Base-by-base conservation (phyloP, 1,140 invertebrate species). In the Drosophila bocki region DNA sequence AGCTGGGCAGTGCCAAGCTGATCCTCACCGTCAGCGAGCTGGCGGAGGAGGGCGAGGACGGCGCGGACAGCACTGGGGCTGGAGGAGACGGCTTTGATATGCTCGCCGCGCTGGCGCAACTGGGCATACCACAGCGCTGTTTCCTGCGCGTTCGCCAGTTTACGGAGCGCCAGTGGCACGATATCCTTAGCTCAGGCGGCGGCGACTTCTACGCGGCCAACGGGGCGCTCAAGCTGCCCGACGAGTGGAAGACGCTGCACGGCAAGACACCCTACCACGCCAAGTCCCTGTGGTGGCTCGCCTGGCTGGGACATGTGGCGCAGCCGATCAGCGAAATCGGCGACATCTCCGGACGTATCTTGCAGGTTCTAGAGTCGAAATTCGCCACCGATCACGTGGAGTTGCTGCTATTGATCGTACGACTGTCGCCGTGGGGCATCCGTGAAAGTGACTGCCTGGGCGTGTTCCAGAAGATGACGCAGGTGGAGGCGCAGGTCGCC, bases 1-100 rank as follows among this genome's bases (percentile, higher is more conserved):
- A 94, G 45, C 93, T 97, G 53, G 96, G 96, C 4, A 93, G 94
- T 51, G 95, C 95, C 83, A 96, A 96, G 92, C 93, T 97, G 65
- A 95, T 97, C 32, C 83, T 97, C 50, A 96, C 96, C 2, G 94
- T 96, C 56, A 94, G 95, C 45, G 87, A 91, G 51, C 17, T 44
- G 42, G 71, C 63, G 37, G 61, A 81, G 15, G 82, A 65, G 32
- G 42, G 44, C 22, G 63, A 63, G 7, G 78, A 78, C 7, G 74
- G 74, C 13, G 58, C 45, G 29, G 42, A 32, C 37, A 26, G 57
- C 11, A 44, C 57, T 4, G n/a, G n/a, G n/a, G 58, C 19, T 48
- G 65, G 82, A 45, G 67, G 63, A 41, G 64, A 84, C 47, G 67
- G 63, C 58, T 59, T 82, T 75, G 68, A 78, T 87, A 70, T 88